Conservation (phyloP, 2,113 vertebrate species). For the Galeopterus variegatus region DNA sequence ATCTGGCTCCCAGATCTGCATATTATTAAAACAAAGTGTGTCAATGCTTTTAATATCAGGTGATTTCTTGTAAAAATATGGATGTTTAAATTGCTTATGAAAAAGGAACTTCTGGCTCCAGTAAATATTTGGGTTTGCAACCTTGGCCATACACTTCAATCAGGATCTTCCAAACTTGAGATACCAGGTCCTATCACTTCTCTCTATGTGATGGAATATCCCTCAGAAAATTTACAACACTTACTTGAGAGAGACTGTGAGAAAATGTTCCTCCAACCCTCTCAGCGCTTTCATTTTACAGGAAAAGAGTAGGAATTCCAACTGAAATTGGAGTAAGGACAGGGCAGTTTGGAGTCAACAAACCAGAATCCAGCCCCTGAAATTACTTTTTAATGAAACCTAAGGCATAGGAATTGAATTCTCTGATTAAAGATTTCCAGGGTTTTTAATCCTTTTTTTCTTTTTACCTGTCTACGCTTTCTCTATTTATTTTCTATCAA, state of each 20-base stretch:
- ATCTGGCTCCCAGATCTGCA: neutral
- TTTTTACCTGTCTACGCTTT: neutral
- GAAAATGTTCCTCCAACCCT: neutral
- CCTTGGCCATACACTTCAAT: neutral
- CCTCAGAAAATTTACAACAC: neutral
- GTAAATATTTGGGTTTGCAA: neutral
- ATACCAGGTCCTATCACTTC: neutral
- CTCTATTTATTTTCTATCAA: neutral
- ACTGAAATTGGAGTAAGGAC: neutral
- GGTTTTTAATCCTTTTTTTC: neutral
- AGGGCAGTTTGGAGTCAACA: neutral
- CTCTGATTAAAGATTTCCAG: neutral
- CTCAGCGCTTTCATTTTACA: neutral
- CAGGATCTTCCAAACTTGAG: neutral
- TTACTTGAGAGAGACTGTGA: neutral
- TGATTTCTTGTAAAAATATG: neutral
- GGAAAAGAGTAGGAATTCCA: neutral
- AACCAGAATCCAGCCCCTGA: neutral
- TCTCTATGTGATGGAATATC: neutral
- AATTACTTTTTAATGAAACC: neutral
- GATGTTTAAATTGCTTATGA: neutral
- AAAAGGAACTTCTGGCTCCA: neutral
- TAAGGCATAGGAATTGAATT: neutral
- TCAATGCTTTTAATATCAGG: neutral
- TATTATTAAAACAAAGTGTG: neutral